Percentiles rank a stretch among this genome's conserved stretches.
Evolutionary conservation across 2,113 vertebrate genomes (phyloP).

Genomic region (Cinclus mexicanus): DNA sequence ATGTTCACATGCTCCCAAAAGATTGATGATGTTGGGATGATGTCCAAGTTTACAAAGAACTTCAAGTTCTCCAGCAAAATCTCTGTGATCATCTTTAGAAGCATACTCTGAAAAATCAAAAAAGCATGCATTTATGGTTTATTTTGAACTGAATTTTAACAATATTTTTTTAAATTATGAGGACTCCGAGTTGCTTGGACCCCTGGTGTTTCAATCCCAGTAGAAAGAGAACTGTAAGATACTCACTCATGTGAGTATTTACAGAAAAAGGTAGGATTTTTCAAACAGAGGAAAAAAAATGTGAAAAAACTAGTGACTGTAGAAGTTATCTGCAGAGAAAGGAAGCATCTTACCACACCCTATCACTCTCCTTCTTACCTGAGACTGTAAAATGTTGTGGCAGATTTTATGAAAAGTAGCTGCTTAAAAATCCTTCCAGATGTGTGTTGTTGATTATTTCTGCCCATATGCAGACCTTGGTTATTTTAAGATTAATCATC

Average conservation of each 20-base stretch:
- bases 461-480: not conserved
- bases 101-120: conserved; percentile 82
- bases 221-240: not conserved
- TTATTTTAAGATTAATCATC: not conserved
- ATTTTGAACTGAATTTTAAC: not conserved
- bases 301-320: not conserved
- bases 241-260: not conserved
- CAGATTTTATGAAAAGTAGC: not conserved
- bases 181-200: not conserved
- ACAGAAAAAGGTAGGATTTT: not conserved
- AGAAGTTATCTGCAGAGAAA: not conserved
- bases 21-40: conserved; percentile 89
- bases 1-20: conserved; percentile 89
- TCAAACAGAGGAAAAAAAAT: not conserved
- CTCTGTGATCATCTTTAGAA: conserved; percentile 88
- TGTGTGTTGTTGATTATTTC: not conserved
- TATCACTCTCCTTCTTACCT: not conserved
- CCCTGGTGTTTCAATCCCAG: not conserved
- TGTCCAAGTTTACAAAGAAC: conserved; percentile 90
- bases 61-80: conserved; percentile 89
- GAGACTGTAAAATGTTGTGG: not conserved
- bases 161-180: not conserved
- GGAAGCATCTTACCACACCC: not conserved
- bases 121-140: not conserved
- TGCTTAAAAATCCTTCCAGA: not conserved